These are phyloP conservation scores for Lutjanus erythropterus DNA, from an alignment of 2,113 vertebrate species.

Conservation along the genomic window DNA sequence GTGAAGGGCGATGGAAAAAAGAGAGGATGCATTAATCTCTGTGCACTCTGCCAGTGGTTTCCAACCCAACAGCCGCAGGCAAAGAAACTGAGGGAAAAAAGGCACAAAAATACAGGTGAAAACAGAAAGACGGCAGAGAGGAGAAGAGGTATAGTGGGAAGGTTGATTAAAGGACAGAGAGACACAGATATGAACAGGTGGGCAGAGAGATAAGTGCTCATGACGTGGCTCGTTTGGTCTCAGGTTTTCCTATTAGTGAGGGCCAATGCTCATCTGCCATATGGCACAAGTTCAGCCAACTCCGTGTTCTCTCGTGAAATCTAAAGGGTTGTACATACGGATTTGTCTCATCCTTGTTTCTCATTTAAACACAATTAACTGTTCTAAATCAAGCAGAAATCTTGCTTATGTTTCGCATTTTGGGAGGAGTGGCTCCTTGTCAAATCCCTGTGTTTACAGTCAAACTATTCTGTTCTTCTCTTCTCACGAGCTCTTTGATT, in stretches of 20 bases:
- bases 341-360: slow-evolving; percentile 9
- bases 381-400: slow-evolving; percentile 7
- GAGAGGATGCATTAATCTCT: slow-evolving; percentile 21
- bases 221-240: slow-evolving; percentile 42
- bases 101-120: not conserved
- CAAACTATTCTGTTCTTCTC: not conserved
- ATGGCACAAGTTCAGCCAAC: slow-evolving; percentile 39
- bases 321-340: not conserved
- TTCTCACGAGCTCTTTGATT: not conserved
- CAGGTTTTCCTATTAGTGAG: slow-evolving; percentile 45
- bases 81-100: slow-evolving; percentile 22
- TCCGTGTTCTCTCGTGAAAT: not conserved
- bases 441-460: not conserved
- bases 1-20: slow-evolving; percentile 7
- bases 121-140: slow-evolving; percentile 1
- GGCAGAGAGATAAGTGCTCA: slow-evolving; percentile 49
- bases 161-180: slow-evolving; percentile 33
- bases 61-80: slow-evolving; percentile 1
- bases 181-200: slow-evolving; percentile 43
- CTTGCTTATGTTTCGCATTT: not conserved
- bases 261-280: slow-evolving; percentile 50
- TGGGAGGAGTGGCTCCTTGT: not conserved
- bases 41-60: slow-evolving; percentile 15
- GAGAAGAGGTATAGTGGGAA: not conserved
- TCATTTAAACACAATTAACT: not conserved